phyloP scores from a whole-genome alignment of 2,113 vertebrate species.

The Calypte anna region DNA sequence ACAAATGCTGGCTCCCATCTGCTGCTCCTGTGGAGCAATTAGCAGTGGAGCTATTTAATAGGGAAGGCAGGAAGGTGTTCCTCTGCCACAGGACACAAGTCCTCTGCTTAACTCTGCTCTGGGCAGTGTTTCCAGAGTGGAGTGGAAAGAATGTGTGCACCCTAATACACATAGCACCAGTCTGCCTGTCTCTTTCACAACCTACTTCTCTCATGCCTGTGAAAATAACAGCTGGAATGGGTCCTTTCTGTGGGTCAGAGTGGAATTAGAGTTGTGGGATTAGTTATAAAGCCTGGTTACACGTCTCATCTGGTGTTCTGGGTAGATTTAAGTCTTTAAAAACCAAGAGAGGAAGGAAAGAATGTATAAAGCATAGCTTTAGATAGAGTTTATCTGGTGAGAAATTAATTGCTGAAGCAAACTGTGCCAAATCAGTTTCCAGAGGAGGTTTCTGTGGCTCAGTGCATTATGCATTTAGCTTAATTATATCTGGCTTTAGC shows the following conservation, averaged over 20 bases:
- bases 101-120: fast-evolving
- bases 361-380: background rate
- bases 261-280: conserved; percentile 53
- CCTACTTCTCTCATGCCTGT: background rate
- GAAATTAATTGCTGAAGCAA: background rate
- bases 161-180: fast-evolving
- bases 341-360: background rate
- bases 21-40: background rate
- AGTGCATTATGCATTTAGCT: background rate
- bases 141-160: background rate
- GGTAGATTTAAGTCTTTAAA: conserved; percentile 17
- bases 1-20: fast-evolving
- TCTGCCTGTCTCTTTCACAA: background rate
- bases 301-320: conserved; percentile 8
- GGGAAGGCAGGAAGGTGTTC: background rate
- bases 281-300: conserved; percentile 33
- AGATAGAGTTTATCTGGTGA: background rate
- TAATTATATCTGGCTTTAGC: background rate
- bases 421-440: background rate
- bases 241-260: conserved; percentile 20
- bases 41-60: background rate
- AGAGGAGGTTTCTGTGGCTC: background rate
- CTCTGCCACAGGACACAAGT: background rate
- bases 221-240: background rate
- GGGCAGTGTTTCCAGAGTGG: background rate